Base-by-base conservation (phyloP, 2,797 vertebrate species). In the Saxicola maurus region DNA sequence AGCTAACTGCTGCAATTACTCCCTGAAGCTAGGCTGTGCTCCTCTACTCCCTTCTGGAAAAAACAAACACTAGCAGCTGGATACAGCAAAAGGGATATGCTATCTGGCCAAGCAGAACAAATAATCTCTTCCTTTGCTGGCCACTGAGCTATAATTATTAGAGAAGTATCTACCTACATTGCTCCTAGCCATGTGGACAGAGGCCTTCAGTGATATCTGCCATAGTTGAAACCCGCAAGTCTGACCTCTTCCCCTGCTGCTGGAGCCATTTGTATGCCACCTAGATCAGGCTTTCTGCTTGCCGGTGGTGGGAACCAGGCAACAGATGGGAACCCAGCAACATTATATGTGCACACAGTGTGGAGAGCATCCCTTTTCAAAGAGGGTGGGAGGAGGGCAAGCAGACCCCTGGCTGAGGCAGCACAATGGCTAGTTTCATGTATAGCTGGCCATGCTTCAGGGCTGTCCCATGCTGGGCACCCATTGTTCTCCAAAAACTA, bases 401-500 rank as follows among this genome's bases (percentile, higher is more conserved):
- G 31, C 11, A 2, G 56, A 60, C 82, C 66, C 38, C 76, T 84
- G 69, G 37, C 66, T 93, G 91, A 82, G 75, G 51, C 69, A 66
- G 66, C 48, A 95, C 92, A 94, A 71, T 89, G 71, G 60, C 37
- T 57, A 48, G 24, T 86, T 90, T 92, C 46, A 73, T 76, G 30
- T 81, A 75, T 46, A 83, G 49, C 82, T 94, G 89, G 85, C 93
- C 3, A 0, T 73, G 57, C 80, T 94, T 96, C 87, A 71, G 64
- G 52, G 19, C 49, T 83, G 37, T 79, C 37, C 45, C 61, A 76
- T 0, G 10, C 67, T 81, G 80, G 30, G 38, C 52, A 72, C 16
- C 35, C 16, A 1, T 82, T 94, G 60, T 92, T 89, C 35, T 87
- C 46, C 61, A 69, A 79, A 76, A 91, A 27, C 71, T 76, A 2